Conservation (phyloP, 2,888 invertebrate genomes). For the Rotaria socialis region DNA sequence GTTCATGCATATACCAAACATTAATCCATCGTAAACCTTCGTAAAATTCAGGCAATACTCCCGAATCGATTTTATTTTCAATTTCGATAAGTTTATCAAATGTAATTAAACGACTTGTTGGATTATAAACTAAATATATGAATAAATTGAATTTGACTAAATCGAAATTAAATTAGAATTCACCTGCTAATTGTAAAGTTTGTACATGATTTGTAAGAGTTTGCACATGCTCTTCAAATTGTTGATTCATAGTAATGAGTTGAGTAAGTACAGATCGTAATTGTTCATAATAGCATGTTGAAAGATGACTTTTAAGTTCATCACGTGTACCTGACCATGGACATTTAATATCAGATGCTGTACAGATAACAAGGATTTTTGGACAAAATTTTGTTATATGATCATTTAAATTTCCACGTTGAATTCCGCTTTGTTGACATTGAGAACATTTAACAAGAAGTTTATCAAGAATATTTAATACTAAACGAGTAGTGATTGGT, state of each 20-base stretch:
- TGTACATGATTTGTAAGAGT: background rate
- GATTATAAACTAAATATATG: background rate
- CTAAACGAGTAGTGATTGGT: background rate
- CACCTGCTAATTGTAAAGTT: background rate
- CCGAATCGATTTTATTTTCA: background rate
- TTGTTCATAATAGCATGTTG: background rate
- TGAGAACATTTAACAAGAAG: background rate
- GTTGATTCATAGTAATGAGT: background rate
- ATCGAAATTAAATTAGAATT: background rate
- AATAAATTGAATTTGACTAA: background rate
- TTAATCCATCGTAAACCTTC: background rate
- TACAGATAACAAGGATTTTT: background rate
- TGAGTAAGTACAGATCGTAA: constrained; percentile 19
- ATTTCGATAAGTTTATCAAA: background rate
- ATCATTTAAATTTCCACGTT: background rate
- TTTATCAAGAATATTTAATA: constrained; percentile 11
- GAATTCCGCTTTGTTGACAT: background rate
- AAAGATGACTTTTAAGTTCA: background rate
- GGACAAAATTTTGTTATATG: constrained; percentile 14
- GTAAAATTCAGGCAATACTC: background rate
- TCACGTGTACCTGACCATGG: constrained; percentile 13
- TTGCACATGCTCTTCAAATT: background rate
- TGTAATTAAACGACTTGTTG: background rate
- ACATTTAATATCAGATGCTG: constrained; percentile 14
- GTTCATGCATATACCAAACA: constrained; percentile 12